phyloP scores from a whole-genome alignment of 1,140 invertebrate species.

The Sinella curviseta region DNA sequence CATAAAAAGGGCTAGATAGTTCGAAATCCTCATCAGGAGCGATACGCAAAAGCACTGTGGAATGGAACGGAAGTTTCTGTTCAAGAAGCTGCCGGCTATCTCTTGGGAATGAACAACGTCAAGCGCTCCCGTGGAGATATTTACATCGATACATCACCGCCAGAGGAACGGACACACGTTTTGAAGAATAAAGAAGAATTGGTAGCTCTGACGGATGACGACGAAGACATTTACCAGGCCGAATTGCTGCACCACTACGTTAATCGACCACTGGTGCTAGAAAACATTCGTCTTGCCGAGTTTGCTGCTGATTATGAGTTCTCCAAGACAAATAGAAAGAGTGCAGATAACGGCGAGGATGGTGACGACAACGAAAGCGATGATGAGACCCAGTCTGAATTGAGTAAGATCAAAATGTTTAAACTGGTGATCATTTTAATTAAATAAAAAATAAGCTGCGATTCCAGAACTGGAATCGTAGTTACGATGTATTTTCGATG shows the following conservation, averaged over 20 bases:
- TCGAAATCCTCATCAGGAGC: too few relatives aligned
- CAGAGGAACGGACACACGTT: constrained; percentile 31
- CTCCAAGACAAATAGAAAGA: neutral
- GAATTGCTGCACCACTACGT: constrained; percentile 32
- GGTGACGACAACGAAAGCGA: neutral
- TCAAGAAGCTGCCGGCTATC: constrained; percentile 51
- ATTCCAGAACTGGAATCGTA: too few relatives aligned
- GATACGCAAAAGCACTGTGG: constrained; percentile 49
- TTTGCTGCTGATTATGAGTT: constrained; percentile 24
- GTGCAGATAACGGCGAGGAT: neutral
- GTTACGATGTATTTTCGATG: neutral
- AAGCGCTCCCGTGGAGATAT: constrained; percentile 35
- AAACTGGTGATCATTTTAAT: too few relatives aligned
- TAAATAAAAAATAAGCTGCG: too few relatives aligned
- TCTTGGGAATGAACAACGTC: constrained; percentile 44
- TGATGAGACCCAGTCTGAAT: neutral
- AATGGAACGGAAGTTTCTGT: constrained; percentile 50
- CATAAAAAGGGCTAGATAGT: too few relatives aligned
- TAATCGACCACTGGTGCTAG: constrained; percentile 22
- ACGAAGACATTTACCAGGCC: constrained; percentile 22
- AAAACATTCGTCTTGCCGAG: constrained; percentile 25
- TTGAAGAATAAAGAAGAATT: constrained; percentile 34
- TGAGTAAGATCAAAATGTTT: too few relatives aligned
- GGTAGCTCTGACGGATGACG: neutral
- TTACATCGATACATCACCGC: constrained; percentile 38